Evolutionary conservation across 2,888 invertebrate species (phyloP).

Genomic region (Pseudococcus jackbeardsleyi): DNA sequence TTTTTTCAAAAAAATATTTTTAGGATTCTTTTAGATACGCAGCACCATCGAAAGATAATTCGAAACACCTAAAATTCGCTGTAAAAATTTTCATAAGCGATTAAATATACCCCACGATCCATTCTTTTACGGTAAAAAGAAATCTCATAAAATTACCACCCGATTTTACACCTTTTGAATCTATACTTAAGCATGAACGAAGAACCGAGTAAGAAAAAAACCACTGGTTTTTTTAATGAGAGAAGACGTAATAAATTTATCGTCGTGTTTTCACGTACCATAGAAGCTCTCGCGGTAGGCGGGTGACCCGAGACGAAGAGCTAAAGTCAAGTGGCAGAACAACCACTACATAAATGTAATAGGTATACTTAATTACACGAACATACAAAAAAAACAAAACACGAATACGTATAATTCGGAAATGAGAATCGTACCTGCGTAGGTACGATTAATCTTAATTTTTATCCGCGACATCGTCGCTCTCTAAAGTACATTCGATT

Average conservation of each 20-base stretch:
- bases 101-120: neutral
- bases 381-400: neutral
- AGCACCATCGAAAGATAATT: neutral
- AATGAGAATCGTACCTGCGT: neutral
- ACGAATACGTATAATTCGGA: conserved; percentile 3
- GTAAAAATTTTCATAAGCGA: neutral
- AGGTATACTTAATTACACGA: neutral
- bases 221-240: neutral
- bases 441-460: neutral
- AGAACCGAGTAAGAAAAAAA: neutral
- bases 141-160: conserved; percentile 5
- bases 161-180: neutral
- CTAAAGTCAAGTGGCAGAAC: neutral
- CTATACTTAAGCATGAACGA: neutral
- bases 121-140: neutral
- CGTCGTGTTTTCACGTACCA: neutral
- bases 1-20: neutral
- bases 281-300: neutral
- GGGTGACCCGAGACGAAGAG: neutral
- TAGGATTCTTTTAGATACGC: neutral
- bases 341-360: conserved; percentile 1
- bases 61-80: neutral
- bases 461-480: neutral
- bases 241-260: conserved; percentile 17
- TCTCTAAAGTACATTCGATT: neutral